phyloP scores from a whole-genome alignment of 2,113 vertebrate genomes.

The Neogobius melanostomus region DNA sequence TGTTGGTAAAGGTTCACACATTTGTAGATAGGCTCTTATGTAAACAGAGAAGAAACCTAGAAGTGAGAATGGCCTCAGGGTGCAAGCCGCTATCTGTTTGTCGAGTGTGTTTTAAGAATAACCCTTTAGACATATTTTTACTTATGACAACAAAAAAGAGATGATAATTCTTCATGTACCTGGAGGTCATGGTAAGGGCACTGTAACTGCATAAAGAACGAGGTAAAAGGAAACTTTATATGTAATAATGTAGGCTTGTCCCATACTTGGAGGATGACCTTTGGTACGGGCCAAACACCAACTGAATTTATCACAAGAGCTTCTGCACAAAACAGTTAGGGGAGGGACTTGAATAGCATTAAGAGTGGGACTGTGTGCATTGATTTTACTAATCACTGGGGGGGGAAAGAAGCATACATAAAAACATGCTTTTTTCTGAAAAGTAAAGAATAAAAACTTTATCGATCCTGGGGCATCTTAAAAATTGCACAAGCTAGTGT shows the following conservation, averaged over 20 bases:
- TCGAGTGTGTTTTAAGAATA: constrained; percentile 44
- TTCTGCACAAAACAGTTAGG: constrained; percentile 73
- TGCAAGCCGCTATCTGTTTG: constrained; percentile 45
- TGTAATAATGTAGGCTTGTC: constrained; percentile 14
- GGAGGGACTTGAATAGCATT: neutral
- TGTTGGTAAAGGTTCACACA: constrained; percentile 73
- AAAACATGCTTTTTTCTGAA: too few relatives aligned
- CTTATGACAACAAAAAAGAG: neutral
- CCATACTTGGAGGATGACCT: constrained; percentile 38
- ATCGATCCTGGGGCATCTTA: too few relatives aligned
- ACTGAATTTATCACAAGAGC: constrained; percentile 78
- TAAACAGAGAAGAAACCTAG: constrained; percentile 52
- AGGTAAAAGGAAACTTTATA: constrained; percentile 28
- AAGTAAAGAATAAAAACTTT: too few relatives aligned
- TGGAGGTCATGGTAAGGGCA: constrained; percentile 32
- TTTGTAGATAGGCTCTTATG: constrained; percentile 67
- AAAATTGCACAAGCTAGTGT: too few relatives aligned
- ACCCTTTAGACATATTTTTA: neutral
- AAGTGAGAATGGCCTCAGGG: constrained; percentile 55
- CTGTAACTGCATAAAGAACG: constrained; percentile 30
- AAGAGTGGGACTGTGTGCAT: neutral
- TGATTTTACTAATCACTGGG: neutral
- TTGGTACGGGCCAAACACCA: constrained; percentile 65
- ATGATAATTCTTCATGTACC: constrained; percentile 22
- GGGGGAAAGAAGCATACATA: too few relatives aligned